Percentiles rank a stretch among this genome's conserved stretches.
phyloP scores from a whole-genome alignment of 2,797 vertebrate genomes.

The Pseudocheirus occidentalis region DNA sequence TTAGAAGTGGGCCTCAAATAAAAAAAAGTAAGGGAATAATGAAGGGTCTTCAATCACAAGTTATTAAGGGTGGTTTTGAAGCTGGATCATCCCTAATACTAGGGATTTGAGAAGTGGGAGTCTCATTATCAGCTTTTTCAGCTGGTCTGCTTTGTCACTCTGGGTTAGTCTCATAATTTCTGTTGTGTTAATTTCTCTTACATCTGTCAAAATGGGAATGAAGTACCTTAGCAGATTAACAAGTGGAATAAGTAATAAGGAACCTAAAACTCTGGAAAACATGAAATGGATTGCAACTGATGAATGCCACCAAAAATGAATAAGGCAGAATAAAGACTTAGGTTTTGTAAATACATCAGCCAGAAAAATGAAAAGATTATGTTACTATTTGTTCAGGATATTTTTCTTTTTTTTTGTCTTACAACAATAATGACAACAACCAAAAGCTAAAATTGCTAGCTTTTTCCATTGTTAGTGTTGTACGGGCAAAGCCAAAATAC shows the following conservation, averaged over 20 bases:
- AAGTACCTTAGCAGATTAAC: constrained; percentile 47
- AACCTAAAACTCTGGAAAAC: constrained; percentile 50
- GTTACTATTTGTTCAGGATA: neutral
- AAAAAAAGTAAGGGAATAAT: constrained; percentile 27
- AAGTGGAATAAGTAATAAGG: constrained; percentile 66
- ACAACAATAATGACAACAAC: neutral
- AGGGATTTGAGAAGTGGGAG: neutral
- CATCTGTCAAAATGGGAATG: constrained; percentile 61
- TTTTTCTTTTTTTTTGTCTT: neutral
- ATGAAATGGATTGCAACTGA: constrained; percentile 36
- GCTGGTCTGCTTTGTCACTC: constrained; percentile 26
- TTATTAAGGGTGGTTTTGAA: constrained; percentile 36
- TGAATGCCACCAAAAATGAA: constrained; percentile 63
- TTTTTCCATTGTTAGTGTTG: constrained; percentile 30
- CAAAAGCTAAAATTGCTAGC: constrained; percentile 36
- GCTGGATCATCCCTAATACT: neutral
- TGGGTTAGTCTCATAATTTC: constrained; percentile 39
- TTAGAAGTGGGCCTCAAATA: constrained; percentile 57
- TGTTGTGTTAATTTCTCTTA: constrained; percentile 41
- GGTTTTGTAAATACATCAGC: neutral
- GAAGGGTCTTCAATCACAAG: constrained; percentile 46
- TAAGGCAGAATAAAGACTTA: neutral
- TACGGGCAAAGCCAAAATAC: constrained; percentile 16
- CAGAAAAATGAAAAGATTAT: neutral
- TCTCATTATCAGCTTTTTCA: neutral